Percentiles rank a stretch among this genome's conserved stretches.
phyloP scores from a whole-genome alignment of 1,140 invertebrate species.

The Drosophila lacertosa region DNA sequence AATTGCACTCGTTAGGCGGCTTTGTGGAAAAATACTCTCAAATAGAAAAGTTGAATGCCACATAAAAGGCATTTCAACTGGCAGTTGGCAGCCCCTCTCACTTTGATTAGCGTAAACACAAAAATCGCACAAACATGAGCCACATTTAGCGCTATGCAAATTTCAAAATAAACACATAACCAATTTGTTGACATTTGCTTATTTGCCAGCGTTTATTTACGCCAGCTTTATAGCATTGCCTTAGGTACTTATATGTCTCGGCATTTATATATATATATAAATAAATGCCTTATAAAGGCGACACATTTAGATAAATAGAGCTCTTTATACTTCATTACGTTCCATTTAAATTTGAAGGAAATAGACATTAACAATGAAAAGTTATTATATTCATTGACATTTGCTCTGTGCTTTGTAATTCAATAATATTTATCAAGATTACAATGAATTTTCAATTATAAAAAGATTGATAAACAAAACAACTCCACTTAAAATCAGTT shows the following conservation, averaged over 20 bases:
- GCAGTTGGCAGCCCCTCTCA: not conserved
- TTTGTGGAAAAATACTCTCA: not conserved
- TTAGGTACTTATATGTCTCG: slow-evolving; percentile 26
- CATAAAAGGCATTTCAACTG: not conserved
- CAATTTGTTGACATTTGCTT: slow-evolving; percentile 68
- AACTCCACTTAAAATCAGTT: not conserved
- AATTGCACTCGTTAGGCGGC: not conserved
- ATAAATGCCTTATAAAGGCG: slow-evolving; percentile 50
- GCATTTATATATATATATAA: slow-evolving; percentile 28
- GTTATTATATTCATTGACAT: not conserved
- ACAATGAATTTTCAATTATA: too few relatives aligned
- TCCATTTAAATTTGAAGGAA: not conserved
- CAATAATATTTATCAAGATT: not conserved
- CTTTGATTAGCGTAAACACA: slow-evolving; percentile 47
- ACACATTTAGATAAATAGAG: slow-evolving; percentile 25
- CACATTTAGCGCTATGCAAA: slow-evolving; percentile 66
- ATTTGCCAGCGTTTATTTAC: slow-evolving; percentile 20
- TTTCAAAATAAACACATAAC: slow-evolving; percentile 57
- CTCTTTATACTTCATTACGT: slow-evolving; percentile 12
- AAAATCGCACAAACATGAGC: slow-evolving; percentile 43
- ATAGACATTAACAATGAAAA: not conserved
- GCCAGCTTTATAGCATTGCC: slow-evolving; percentile 12
- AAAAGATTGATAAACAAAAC: too few relatives aligned
- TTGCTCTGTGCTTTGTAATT: not conserved
- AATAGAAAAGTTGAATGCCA: slow-evolving; percentile 17